These are phyloP conservation scores for Drosophila nr. perissopoda DNA, from an alignment of 2,888 invertebrate genomes.

Conservation along the genomic window DNA sequence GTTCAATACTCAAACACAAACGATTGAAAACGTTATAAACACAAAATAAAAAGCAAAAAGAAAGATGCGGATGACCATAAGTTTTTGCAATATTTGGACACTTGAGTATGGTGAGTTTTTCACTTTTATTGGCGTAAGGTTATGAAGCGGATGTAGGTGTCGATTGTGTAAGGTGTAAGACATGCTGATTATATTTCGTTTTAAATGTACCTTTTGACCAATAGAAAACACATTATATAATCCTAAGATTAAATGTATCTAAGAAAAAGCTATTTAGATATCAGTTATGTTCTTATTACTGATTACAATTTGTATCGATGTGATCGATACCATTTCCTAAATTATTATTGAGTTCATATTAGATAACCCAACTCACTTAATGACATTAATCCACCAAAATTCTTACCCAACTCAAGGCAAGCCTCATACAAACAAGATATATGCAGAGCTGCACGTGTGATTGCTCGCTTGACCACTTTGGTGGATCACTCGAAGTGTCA, in stretches of 20 bases:
- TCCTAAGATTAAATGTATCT: neutral
- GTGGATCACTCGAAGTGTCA: conserved; percentile 69
- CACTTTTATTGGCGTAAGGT: conserved; percentile 20
- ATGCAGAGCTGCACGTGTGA: conserved; percentile 28
- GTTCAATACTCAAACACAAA: conserved; percentile 16
- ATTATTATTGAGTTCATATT: neutral
- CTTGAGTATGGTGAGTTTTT: conserved; percentile 8
- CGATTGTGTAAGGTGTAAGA: neutral
- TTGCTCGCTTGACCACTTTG: conserved; percentile 50
- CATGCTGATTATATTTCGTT: neutral
- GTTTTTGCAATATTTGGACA: conserved; percentile 13
- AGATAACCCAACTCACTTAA: conserved; percentile 3
- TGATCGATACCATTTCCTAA: neutral
- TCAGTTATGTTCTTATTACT: neutral
- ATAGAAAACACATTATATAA: neutral
- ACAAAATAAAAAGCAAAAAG: neutral
- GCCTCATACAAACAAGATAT: conserved; percentile 8
- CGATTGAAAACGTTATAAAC: neutral
- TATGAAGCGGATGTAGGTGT: conserved; percentile 5
- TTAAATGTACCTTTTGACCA: neutral
- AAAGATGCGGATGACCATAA: conserved; percentile 1
- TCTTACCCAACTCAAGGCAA: conserved; percentile 25
- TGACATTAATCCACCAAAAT: conserved; percentile 29
- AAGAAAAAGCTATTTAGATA: neutral
- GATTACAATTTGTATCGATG: neutral